Evolutionary conservation across 2,797 vertebrate genomes (phyloP), one percentile per base, ranked within the genome.

Genomic region (Cephalopachus bancanus): DNA sequence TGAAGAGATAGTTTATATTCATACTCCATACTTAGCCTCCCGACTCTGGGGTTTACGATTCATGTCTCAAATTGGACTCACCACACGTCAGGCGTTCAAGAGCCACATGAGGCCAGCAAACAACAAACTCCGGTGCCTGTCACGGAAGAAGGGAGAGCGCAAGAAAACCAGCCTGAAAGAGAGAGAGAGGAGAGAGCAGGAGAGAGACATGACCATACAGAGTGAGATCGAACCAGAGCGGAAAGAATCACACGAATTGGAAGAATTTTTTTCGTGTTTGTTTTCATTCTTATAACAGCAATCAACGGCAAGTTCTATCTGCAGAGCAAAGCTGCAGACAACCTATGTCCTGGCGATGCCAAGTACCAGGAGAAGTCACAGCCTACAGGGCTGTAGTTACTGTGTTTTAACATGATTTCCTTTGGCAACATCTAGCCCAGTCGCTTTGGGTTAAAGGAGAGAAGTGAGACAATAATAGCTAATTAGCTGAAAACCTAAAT

Each of bases 231-330:
- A 89, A 83, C 11, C 19, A 83, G 44, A 93, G 84, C 69, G 19
- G 28, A 10, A 96, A 93, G 30, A 90, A 78, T 49, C 51, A 93
- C 44, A 78, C 1, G 81, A 14, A 78, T 65, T 71, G 59, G 72
- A 92, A 57, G n/a, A 37, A 53, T 30, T 8, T 91, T 79, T 78
- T 71, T 9, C 15, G 26, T 33, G 67, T 0, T 57, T 93, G 10
- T 83, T 94, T 78, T 83, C 30, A 83, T 60, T 24, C 49, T 91
- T 89, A 4, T 44, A 37, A 37, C 37, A 80, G 19, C 26, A 89
- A 93, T 88, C 93, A 49, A 87, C 44, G 90, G 71, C 24, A 92
- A 81, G 78, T 91, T 57, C 28, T 89, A 85, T 72, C 17, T 81
- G 55, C 1, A 44, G 9, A 83, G 5, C 20, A 51, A 59, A 83